Base-by-base conservation (phyloP, 2,113 vertebrate genomes). In the Centrocercus urophasianus region DNA sequence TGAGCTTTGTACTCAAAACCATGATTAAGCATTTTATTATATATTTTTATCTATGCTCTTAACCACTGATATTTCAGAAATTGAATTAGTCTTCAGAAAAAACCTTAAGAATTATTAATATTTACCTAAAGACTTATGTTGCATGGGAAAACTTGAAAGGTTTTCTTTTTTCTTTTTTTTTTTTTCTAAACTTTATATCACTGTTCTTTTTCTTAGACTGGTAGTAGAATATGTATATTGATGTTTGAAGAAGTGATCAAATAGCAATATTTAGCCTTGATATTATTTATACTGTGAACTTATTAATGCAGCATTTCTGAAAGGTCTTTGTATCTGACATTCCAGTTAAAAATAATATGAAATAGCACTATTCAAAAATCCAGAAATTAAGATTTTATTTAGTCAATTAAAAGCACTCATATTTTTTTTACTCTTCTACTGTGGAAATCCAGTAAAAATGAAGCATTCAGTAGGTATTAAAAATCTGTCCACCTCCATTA, bases 371-470 rank as follows among this genome's bases (percentile, higher is more conserved):
- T 24, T 87, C 2, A 54, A 69, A n/a, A 52, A 5, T 87, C 54
- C 15, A 85, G 25, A 70, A 95, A 93, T 70, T 30, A 70, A 14
- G 10, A 32, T 89, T 85, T 95, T 76, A 59, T 66, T 85, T 79
- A 61, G 4, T 36, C 28, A 78, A 13, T 78, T 79, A 79, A 15
- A 54, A 59, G 4, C 5, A 67, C 7, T 28, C 4, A 13, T 67
- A 45, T 83, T 83, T 83, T 0, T 0, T 0, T 85, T 70, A 28
- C 16, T 50, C 57, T 85, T 91, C 67, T 73, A 47, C 7, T 4
- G 3, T 50, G 24, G 9, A 65, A 34, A 60, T 83, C 24, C 67
- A 80, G 16, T 66, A 77, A 83, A 77, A 85, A 8, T 17, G 60
- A 76, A 83, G 6, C 52, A 47, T 48, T 5, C 21, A 66, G 72